Conservation (phyloP, 2,113 vertebrate species). For the Phainopepla nitens region DNA sequence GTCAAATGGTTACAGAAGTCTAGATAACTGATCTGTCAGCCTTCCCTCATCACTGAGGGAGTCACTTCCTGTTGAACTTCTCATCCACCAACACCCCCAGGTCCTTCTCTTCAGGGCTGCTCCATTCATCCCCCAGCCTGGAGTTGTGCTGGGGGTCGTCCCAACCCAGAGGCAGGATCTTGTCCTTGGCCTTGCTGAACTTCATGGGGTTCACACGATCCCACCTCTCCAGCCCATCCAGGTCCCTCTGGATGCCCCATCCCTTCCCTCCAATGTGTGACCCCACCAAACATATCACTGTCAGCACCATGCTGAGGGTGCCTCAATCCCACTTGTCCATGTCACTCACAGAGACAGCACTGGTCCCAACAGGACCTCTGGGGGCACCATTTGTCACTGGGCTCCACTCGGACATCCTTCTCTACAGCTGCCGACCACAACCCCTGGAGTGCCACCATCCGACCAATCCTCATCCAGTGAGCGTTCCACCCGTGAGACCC, state of each 20-base stretch:
- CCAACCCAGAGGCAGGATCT: not conserved
- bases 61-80: not conserved
- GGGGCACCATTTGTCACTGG: not conserved
- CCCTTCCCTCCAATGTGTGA: not conserved
- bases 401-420: not conserved
- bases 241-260: not conserved
- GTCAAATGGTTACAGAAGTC: not conserved
- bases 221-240: not conserved
- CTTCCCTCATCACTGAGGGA: not conserved
- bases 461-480: not conserved
- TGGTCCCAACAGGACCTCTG: not conserved
- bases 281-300: not conserved
- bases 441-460: not conserved
- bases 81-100: not conserved
- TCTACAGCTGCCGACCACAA: not conserved
- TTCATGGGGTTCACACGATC: rapidly evolving
- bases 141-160: not conserved
- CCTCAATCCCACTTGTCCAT: not conserved
- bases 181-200: not conserved
- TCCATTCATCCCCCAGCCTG: not conserved
- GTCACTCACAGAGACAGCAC: not conserved
- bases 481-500: not conserved
- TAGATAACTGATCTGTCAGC: not conserved
- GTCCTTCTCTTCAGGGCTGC: not conserved
- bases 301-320: not conserved